Percentiles rank a stretch among this genome's conserved stretches.
These are phyloP conservation scores for Xenopus borealis DNA, from an alignment of 2,113 vertebrate species.

Conservation along the genomic window DNA sequence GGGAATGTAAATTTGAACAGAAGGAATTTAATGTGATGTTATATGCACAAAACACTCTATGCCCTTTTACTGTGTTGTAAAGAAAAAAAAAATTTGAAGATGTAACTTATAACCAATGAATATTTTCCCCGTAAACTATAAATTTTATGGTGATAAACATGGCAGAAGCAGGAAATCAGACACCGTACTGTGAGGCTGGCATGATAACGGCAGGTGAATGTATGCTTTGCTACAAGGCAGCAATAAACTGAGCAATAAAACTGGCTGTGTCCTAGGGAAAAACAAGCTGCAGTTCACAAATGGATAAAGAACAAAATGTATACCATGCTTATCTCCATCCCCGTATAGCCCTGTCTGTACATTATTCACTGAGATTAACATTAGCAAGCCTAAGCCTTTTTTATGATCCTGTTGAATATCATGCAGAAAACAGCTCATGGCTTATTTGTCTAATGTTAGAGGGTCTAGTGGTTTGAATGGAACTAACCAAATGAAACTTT, in stretches of 20 bases:
- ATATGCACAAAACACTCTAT: too few species aligned
- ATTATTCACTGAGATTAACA: slow-evolving; percentile 1
- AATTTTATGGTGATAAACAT: slow-evolving; percentile 18
- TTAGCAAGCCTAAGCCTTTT: background rate
- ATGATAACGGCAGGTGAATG: slow-evolving; percentile 23
- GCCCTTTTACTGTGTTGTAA: too few species aligned
- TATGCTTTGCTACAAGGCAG: slow-evolving; percentile 22
- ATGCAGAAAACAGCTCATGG: background rate
- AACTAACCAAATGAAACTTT: too few species aligned
- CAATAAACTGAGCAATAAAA: slow-evolving; percentile 27
- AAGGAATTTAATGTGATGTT: too few species aligned
- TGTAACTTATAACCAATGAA: too few species aligned
- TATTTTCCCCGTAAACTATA: background rate
- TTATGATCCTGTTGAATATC: background rate
- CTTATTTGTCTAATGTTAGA: too few species aligned
- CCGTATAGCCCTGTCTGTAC: slow-evolving; percentile 19
- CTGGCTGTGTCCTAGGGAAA: slow-evolving; percentile 31
- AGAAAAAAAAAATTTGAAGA: too few species aligned
- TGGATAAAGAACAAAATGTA: slow-evolving; percentile 32
- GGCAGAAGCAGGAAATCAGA: slow-evolving; percentile 23
- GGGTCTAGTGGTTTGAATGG: too few species aligned
- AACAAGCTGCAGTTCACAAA: slow-evolving; percentile 24
- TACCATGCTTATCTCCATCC: slow-evolving; percentile 28
- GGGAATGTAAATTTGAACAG: too few species aligned
- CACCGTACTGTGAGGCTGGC: background rate